phyloP scores from a whole-genome alignment of 2,797 vertebrate species.

The Manis javanica region DNA sequence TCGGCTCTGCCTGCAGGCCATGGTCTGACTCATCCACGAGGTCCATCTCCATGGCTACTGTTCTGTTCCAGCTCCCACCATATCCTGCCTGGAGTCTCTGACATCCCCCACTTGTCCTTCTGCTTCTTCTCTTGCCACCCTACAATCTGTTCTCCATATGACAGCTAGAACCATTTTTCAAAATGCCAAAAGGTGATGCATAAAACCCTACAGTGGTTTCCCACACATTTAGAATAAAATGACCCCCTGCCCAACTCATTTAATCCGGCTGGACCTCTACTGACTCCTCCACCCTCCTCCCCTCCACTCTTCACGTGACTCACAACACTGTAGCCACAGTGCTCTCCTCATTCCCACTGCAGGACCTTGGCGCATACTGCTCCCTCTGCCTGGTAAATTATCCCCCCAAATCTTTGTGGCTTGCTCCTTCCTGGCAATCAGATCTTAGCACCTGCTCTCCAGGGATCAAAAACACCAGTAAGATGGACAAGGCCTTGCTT shows the following conservation, averaged over 20 bases:
- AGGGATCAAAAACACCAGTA: not conserved
- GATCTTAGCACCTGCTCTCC: not conserved
- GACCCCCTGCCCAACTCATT: not conserved
- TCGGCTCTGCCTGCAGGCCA: not conserved
- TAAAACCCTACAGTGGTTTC: not conserved
- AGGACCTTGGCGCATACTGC: not conserved
- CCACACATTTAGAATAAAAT: not conserved
- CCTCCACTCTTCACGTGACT: not conserved
- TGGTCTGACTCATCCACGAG: not conserved
- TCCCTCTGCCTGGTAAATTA: not conserved
- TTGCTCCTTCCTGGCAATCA: not conserved
- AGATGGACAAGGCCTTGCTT: not conserved
- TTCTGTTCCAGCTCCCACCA: not conserved
- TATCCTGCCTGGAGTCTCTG: not conserved
- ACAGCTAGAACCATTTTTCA: not conserved
- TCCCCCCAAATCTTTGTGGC: not conserved
- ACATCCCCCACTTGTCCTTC: not conserved
- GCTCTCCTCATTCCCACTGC: too few relatives aligned
- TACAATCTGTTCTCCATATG: not conserved
- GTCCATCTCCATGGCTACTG: not conserved
- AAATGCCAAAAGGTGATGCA: not conserved
- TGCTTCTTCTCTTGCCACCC: not conserved
- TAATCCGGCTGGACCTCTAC: too few relatives aligned
- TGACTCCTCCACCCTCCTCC: not conserved
- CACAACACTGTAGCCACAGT: not conserved